These are phyloP conservation scores for Gallinago paraguaiae DNA, from an alignment of 2,113 vertebrate species.

Conservation along the genomic window DNA sequence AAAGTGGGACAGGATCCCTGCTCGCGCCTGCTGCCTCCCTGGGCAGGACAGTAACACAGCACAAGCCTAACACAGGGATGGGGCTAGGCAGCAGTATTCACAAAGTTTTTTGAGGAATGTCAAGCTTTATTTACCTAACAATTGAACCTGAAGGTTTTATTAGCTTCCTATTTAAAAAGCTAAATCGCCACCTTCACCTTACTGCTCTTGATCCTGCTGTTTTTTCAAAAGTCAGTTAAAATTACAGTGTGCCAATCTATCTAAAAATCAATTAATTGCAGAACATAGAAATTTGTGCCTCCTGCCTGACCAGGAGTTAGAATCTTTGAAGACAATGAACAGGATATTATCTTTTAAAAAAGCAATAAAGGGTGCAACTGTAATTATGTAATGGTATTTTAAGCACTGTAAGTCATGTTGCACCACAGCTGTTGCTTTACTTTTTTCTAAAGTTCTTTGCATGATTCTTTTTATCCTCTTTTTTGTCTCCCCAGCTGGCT, in stretches of 20 bases:
- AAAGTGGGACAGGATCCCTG: neutral
- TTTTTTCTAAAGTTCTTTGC: neutral
- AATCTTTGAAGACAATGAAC: neutral
- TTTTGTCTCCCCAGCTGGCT: neutral
- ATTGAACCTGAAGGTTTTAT: neutral
- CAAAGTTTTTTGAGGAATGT: neutral
- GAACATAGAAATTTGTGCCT: neutral
- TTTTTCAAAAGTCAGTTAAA: neutral
- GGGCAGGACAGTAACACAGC: neutral
- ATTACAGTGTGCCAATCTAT: neutral
- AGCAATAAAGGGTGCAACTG: neutral
- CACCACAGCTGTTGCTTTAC: neutral
- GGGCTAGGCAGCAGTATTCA: neutral
- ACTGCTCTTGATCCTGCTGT: neutral
- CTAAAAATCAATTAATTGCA: neutral
- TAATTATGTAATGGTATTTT: neutral
- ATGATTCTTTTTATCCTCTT: neutral
- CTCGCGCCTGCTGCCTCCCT: neutral
- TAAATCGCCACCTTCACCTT: neutral
- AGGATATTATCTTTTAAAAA: neutral
- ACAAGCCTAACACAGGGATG: neutral
- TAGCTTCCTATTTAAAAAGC: neutral
- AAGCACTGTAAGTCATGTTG: neutral
- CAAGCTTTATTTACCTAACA: neutral
- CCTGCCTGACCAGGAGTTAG: neutral